Evolutionary conservation across 2,113 vertebrate species (phyloP).

Genomic region (Ictalurus furcatus): DNA sequence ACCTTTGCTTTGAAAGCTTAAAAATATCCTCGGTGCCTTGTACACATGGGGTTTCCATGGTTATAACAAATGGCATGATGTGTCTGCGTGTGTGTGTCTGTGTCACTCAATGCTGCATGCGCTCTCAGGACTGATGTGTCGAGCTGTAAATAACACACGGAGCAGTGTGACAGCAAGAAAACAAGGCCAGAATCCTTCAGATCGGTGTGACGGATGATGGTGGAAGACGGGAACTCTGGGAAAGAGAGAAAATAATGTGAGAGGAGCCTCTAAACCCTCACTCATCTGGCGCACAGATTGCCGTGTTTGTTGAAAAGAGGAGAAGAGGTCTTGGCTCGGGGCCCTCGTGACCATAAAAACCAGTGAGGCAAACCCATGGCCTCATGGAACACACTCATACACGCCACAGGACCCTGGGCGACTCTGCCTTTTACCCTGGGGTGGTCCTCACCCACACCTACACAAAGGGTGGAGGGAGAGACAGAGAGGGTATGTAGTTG

Average conservation of each 20-base stretch:
- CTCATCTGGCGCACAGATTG: conserved; percentile 65
- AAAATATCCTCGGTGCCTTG: conserved; percentile 54
- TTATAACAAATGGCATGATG: conserved; percentile 32
- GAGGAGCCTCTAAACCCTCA: neutral
- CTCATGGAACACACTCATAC: conserved; percentile 46
- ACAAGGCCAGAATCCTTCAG: neutral
- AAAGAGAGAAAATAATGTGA: conserved; percentile 22
- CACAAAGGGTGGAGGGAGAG: conserved; percentile 40
- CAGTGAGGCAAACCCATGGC: conserved; percentile 26
- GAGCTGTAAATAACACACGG: conserved; percentile 21
- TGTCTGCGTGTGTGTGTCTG: conserved; percentile 21
- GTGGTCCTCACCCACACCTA: conserved; percentile 64
- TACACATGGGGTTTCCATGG: conserved; percentile 69
- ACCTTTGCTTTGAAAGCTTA: conserved; percentile 44
- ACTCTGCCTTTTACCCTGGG: conserved; percentile 48
- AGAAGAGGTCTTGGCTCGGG: conserved; percentile 33
- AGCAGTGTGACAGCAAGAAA: conserved; percentile 12
- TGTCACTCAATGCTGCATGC: conserved; percentile 10
- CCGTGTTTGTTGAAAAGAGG: conserved; percentile 41
- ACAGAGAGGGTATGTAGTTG: conserved; percentile 46
- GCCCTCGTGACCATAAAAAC: conserved; percentile 48
- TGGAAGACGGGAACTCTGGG: conserved; percentile 25
- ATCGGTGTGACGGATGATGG: conserved; percentile 17
- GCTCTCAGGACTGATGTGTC: neutral
- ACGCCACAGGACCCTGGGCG: conserved; percentile 27